phyloP scores from a whole-genome alignment of 1,140 invertebrate genomes.

The Platyscapa corneri region DNA sequence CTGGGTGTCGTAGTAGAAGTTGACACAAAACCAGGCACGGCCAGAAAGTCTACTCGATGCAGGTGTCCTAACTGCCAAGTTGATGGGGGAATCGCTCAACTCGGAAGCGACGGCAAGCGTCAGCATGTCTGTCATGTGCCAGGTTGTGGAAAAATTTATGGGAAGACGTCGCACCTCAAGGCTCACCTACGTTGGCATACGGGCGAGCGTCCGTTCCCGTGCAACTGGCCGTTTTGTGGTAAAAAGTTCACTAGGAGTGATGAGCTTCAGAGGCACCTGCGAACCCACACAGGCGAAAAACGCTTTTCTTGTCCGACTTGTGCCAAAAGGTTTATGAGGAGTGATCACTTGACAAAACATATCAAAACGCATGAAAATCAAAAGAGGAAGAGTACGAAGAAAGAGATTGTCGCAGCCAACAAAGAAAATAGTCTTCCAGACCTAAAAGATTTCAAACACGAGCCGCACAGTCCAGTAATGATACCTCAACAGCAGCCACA shows the following conservation, averaged over 20 bases:
- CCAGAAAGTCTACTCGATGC: constrained; percentile 75
- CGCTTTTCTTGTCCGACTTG: constrained; percentile 85
- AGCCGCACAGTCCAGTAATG: background rate
- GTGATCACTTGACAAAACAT: constrained; percentile 90
- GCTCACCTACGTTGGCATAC: constrained; percentile 91
- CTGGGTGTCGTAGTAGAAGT: constrained; percentile 40
- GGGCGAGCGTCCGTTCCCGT: constrained; percentile 84
- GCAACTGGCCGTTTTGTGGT: constrained; percentile 88
- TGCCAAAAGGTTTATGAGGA: constrained; percentile 86
- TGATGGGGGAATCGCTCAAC: constrained; percentile 75
- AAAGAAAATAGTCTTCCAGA: constrained; percentile 21
- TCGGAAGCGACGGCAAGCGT: constrained; percentile 79
- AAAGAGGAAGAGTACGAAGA: constrained; percentile 68
- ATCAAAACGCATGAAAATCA: constrained; percentile 84
- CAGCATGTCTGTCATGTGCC: constrained; percentile 93
- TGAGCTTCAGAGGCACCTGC: constrained; percentile 87
- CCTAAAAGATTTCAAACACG: background rate
- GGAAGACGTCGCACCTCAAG: constrained; percentile 92
- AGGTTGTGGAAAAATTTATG: constrained; percentile 93
- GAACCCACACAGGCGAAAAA: constrained; percentile 90
- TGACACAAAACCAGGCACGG: background rate
- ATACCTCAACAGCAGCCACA: constrained; percentile 16
- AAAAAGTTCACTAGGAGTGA: constrained; percentile 93
- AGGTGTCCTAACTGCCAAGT: constrained; percentile 83
- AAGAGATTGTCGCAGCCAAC: background rate